Percentiles rank a stretch among this genome's conserved stretches.
These are phyloP conservation scores for Drosophila acutilabella DNA, from an alignment of 2,888 invertebrate genomes.

Conservation along the genomic window DNA sequence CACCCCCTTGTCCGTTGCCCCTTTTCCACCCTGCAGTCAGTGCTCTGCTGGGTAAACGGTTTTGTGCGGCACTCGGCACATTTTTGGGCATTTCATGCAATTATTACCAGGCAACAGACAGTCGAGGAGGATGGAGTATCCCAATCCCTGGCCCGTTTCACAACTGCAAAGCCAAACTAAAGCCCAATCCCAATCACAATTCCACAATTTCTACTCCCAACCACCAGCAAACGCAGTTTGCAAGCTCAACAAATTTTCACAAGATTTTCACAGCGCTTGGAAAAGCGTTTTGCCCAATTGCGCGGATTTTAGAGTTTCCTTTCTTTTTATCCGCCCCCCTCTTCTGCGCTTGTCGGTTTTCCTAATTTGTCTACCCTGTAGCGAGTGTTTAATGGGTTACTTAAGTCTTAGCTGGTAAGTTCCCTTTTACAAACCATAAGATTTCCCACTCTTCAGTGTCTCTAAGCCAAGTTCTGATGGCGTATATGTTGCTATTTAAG, in stretches of 20 bases:
- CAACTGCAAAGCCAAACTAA: not conserved
- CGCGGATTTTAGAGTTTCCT: constrained; percentile 56
- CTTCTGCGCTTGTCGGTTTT: not conserved
- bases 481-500: no score
- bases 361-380: not conserved
- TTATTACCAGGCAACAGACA: constrained; percentile 60
- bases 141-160: no score
- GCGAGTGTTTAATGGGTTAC: not conserved
- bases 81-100: constrained; percentile 74
- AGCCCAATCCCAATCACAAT: constrained; percentile 16
- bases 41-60: constrained; percentile 23
- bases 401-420: not conserved
- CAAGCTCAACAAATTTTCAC: constrained; percentile 80
- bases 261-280: constrained; percentile 66
- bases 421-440: no score
- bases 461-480: no score
- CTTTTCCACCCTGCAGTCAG: no score
- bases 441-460: no score
- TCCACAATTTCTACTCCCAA: constrained; percentile 9
- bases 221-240: constrained; percentile 59
- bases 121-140: not conserved
- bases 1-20: constrained; percentile 10
- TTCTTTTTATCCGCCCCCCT: constrained; percentile 25
- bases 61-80: constrained; percentile 72
- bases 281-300: constrained; percentile 60